phyloP scores from a whole-genome alignment of 2,113 vertebrate species.

The Fregetta grallaria region DNA sequence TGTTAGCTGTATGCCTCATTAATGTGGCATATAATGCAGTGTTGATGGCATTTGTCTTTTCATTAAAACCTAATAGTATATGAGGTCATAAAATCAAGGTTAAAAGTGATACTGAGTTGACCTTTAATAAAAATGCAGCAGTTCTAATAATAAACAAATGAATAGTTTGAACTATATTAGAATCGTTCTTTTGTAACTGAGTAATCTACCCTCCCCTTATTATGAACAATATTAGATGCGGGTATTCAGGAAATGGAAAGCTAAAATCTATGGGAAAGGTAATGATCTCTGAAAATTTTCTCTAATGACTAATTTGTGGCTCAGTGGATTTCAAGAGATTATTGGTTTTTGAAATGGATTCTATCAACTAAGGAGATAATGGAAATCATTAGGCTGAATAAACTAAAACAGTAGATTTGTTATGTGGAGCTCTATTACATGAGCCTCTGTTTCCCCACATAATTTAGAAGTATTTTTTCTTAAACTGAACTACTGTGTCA shows the following conservation, averaged over 20 bases:
- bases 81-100: slow-evolving; percentile 44
- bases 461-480: slow-evolving; percentile 61
- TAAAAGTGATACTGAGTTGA: slow-evolving; percentile 26
- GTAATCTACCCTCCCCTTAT: slow-evolving; percentile 41
- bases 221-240: slow-evolving; percentile 31
- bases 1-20: not conserved
- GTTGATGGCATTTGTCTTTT: slow-evolving; percentile 21
- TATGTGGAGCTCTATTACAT: slow-evolving; percentile 50
- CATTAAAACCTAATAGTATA: not conserved
- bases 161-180: slow-evolving; percentile 31
- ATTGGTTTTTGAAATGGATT: slow-evolving; percentile 82
- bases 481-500: slow-evolving; percentile 19
- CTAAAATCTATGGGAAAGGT: slow-evolving; percentile 77
- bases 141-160: slow-evolving; percentile 38
- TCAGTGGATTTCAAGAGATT: slow-evolving; percentile 81
- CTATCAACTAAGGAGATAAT: slow-evolving; percentile 81
- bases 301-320: slow-evolving; percentile 83
- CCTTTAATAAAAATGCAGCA: slow-evolving; percentile 44
- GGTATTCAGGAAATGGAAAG: slow-evolving; percentile 69
- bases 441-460: slow-evolving; percentile 39
- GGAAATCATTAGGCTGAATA: slow-evolving; percentile 76
- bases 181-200: slow-evolving; percentile 46
- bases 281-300: slow-evolving; percentile 83
- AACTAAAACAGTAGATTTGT: slow-evolving; percentile 71
- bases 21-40: not conserved